phyloP scores from a whole-genome alignment of 2,797 vertebrate genomes.

The Phoebastria nigripes region DNA sequence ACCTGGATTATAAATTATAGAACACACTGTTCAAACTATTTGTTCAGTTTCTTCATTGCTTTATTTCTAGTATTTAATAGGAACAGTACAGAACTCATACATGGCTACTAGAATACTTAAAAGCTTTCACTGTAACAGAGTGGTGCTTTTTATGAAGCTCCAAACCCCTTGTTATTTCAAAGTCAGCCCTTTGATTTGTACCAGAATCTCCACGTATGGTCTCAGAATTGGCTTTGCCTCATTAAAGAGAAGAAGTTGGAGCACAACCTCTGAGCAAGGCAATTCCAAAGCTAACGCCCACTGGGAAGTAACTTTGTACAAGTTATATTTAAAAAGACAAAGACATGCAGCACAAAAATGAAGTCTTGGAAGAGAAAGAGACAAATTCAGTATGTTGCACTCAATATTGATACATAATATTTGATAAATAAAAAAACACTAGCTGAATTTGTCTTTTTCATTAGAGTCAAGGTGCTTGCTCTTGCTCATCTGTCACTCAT shows the following conservation, averaged over 20 bases:
- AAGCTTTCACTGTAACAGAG: background rate
- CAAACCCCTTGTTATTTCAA: background rate
- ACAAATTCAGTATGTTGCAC: background rate
- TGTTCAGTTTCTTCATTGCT: background rate
- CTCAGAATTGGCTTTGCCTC: background rate
- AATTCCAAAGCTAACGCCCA: background rate
- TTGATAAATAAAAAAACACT: background rate
- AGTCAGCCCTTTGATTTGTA: background rate
- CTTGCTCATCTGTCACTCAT: background rate
- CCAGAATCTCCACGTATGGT: background rate
- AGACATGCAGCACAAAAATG: background rate
- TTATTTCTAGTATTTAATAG: background rate
- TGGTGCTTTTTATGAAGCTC: background rate
- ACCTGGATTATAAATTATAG: background rate
- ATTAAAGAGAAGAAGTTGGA: background rate
- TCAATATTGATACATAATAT: background rate
- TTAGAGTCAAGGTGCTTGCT: background rate
- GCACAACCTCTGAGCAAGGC: background rate
- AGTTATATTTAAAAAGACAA: background rate
- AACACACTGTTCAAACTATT: background rate
- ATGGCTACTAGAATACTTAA: background rate
- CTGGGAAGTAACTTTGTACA: background rate
- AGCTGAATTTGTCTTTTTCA: background rate
- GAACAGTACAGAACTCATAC: background rate
- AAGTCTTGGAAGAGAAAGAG: background rate